Base-by-base conservation (phyloP, 2,113 vertebrate species). In the Sturnira hondurensis region DNA sequence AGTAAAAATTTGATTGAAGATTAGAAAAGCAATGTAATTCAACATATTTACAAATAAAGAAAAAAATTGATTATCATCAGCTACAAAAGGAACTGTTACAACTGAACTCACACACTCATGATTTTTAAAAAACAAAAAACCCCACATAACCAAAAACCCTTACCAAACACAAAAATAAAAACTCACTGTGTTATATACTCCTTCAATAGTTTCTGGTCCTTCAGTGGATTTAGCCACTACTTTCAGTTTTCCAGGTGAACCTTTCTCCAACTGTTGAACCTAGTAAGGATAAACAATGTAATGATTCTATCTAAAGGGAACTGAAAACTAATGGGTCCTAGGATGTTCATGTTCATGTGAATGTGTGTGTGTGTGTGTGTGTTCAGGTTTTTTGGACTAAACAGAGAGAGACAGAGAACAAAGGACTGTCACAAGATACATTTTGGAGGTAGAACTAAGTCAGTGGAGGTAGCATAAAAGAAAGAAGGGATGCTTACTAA, bases 151-250 rank as follows among this genome's bases (percentile, higher is more conserved):
- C 17, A 71, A 83, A 24, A 63, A 28, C 33, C 52, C 41, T 28
- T 22, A 74, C 54, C 24, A 52, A 90, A 89, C 19, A 95, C 73
- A n/a, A n/a, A n/a, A n/a, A n/a, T n/a, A n/a, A 80, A 82, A 26
- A 89, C 99, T 97, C 98, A 99, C 99, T 16, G 99, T 99, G 97
- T 99, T 99, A 94, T 99, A 99, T 70, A 99, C 98, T 19, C 96
- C 99, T 98, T 99, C 99, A 9, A 99, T 86, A 38, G 98, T 45
- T 91, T 99, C 98, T 0, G 97, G 70, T 7, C 97, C 99, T 45
- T 99, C 99, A 20, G 99, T 99, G 82, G 99, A 99, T 94, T 99
- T 99, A 12, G 99, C 99, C 9, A 98, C 98, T 61, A 99, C 99
- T 97, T 99, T 99, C 96, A 99, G 97, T 97, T 98, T 99, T 86